Conservation (phyloP, 1,140 invertebrate genomes). For the Gerris buenoi region DNA sequence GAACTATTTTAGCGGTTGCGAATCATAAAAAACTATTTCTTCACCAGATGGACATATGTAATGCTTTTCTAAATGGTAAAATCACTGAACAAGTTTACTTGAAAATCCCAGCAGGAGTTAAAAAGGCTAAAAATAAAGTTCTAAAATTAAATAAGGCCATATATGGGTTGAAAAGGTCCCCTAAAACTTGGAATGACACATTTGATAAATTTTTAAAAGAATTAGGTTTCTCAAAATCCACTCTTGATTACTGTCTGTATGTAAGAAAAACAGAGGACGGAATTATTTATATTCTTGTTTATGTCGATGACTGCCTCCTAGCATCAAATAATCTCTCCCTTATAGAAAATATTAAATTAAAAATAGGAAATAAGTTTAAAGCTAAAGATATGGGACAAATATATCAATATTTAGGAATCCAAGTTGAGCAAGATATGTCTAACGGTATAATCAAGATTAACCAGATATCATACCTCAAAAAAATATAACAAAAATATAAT, state of each 20-base stretch:
- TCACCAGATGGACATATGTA: slow-evolving; percentile 25
- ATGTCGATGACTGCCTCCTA: slow-evolving; percentile 29
- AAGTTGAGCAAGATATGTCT: background rate
- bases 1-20: slow-evolving; percentile 23
- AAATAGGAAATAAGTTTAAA: background rate
- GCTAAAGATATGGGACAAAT: background rate
- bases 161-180: slow-evolving; percentile 28
- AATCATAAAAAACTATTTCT: slow-evolving; percentile 18
- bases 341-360: background rate
- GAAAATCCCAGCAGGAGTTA: slow-evolving; percentile 27
- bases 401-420: background rate
- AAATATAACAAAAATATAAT: background rate
- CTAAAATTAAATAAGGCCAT: slow-evolving; percentile 27
- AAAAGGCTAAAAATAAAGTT: slow-evolving; percentile 19
- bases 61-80: slow-evolving; percentile 30
- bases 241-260: slow-evolving; percentile 27
- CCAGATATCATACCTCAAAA: background rate
- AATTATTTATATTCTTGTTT: slow-evolving; percentile 22
- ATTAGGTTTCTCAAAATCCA: slow-evolving; percentile 23
- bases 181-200: slow-evolving; percentile 25
- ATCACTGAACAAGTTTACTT: slow-evolving; percentile 30
- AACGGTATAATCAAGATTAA: background rate
- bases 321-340: slow-evolving; percentile 22
- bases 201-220: slow-evolving; percentile 17
- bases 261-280: slow-evolving; percentile 19